A percentile compares a stretch with the other conserved stretches of the same genome.
Conservation (phyloP, 2,797 vertebrate species). For the Poecile montanus region DNA sequence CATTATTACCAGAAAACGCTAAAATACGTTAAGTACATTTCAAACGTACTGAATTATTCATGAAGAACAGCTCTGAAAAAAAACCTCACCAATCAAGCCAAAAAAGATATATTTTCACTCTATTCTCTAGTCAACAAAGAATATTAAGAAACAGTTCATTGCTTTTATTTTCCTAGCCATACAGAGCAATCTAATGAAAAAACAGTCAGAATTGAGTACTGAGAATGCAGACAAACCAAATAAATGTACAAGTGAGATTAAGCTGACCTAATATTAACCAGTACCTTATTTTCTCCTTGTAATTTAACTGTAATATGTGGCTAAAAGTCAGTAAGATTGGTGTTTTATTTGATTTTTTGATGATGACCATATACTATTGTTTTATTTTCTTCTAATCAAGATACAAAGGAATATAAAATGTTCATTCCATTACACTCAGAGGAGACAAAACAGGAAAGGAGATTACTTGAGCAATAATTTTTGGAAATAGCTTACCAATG, state of each 20-base stretch:
- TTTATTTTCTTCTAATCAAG: constrained; percentile 2
- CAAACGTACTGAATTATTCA: constrained; percentile 39
- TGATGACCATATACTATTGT: not conserved
- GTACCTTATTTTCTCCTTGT: not conserved
- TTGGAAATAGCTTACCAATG: not conserved
- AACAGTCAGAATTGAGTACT: not conserved
- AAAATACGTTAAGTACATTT: constrained; percentile 42
- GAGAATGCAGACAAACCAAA: not conserved
- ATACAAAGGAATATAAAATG: not conserved
- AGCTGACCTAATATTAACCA: not conserved
- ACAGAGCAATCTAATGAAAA: not conserved
- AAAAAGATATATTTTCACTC: not conserved
- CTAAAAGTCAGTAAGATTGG: not conserved
- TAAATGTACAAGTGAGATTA: not conserved
- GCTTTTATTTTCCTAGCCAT: not conserved
- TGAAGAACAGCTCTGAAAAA: not conserved
- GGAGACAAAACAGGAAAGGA: not conserved
- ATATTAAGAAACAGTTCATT: not conserved
- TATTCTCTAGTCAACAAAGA: not conserved
- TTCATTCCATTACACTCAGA: not conserved
- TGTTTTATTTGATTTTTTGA: not conserved
- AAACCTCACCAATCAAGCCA: not conserved
- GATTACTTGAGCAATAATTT: not conserved
- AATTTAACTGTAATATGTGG: not conserved
- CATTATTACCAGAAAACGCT: constrained; percentile 17